Evolutionary conservation across 2,888 invertebrate genomes (phyloP).

Genomic region (Axea sp.): DNA sequence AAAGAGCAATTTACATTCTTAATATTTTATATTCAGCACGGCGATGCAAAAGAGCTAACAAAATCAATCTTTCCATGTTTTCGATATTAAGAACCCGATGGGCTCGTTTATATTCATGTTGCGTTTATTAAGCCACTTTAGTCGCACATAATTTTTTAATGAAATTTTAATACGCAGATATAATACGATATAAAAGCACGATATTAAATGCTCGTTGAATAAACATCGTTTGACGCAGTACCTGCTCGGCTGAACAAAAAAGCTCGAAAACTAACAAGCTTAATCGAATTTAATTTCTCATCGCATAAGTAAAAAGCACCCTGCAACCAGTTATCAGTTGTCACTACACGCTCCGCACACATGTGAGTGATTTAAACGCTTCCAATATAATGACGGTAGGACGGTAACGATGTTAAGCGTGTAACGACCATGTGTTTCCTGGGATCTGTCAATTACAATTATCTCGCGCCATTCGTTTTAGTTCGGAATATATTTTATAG

Average conservation of each 20-base stretch:
- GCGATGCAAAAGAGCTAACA: too few relatives aligned
- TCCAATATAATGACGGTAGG: conserved; percentile 31
- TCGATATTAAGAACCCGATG: too few relatives aligned
- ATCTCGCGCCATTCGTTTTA: background rate
- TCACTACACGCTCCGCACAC: conserved; percentile 33
- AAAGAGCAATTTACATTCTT: too few relatives aligned
- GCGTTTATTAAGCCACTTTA: too few relatives aligned
- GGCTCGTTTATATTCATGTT: too few relatives aligned
- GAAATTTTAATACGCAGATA: too few relatives aligned
- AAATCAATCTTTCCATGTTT: too few relatives aligned
- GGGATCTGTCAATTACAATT: conserved; percentile 14
- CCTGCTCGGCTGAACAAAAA: background rate
- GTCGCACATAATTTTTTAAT: too few relatives aligned
- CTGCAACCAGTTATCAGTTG: conserved; percentile 44
- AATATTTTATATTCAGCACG: too few relatives aligned
- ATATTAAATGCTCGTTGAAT: too few relatives aligned
- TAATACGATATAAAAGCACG: too few relatives aligned
- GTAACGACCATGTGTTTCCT: conserved; percentile 16
- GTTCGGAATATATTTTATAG: background rate
- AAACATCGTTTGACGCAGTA: too few relatives aligned
- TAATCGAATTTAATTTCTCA: conserved; percentile 17
- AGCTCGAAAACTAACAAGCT: conserved; percentile 8
- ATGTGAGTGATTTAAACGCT: conserved; percentile 27
- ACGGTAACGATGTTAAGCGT: conserved; percentile 8
- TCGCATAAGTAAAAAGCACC: conserved; percentile 10